Base-by-base conservation (phyloP, 2,888 invertebrate species). In the Lepidocyrtinus sp. region DNA sequence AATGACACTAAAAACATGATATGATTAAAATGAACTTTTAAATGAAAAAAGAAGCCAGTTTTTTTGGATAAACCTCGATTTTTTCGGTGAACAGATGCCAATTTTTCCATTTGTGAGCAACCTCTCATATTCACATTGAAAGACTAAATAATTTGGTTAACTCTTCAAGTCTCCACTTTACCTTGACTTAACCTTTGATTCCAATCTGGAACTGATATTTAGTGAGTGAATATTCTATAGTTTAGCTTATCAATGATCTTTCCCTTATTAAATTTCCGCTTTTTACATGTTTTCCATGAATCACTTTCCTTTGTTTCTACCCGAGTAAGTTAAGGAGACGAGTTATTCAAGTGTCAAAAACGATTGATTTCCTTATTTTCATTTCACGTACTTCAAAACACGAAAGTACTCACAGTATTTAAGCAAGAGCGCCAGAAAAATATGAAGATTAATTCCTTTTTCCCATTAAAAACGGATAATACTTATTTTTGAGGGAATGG, bases 331-430 rank as follows among this genome's bases (percentile, higher is more conserved):
- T n/a, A n/a, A n/a, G n/a, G n/a, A n/a, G n/a, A n/a, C n/a, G n/a
- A n/a, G n/a, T n/a, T n/a, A 71, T 77, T 77, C 77, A 77, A 71
- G 71, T 77, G 77, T 77, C 77, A 73, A 45, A 26, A 55, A 59
- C 19, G 36, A 27, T 15, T 27, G 17, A 55, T 55, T 55, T n/a
- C 55, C 55, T 17, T 17, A 55, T 55, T 55, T 55, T n/a, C 70
- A 15, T 36, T n/a, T 36, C 17, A 27, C 25, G 45, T 27, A n/a
- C n/a, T n/a, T n/a, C n/a, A n/a, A n/a, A n/a, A n/a, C n/a, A n/a
- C n/a, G n/a, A n/a, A n/a, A n/a, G n/a, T n/a, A n/a, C n/a, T n/a
- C n/a, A n/a, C n/a, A n/a, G n/a, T n/a, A n/a, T n/a, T n/a, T n/a
- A n/a, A n/a, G n/a, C n/a, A n/a, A n/a, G n/a, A n/a, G n/a, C n/a